Percentiles rank a stretch among this genome's conserved stretches.
Evolutionary conservation across 2,888 invertebrate species (phyloP).

Genomic region (Limnephilus rhombicus): DNA sequence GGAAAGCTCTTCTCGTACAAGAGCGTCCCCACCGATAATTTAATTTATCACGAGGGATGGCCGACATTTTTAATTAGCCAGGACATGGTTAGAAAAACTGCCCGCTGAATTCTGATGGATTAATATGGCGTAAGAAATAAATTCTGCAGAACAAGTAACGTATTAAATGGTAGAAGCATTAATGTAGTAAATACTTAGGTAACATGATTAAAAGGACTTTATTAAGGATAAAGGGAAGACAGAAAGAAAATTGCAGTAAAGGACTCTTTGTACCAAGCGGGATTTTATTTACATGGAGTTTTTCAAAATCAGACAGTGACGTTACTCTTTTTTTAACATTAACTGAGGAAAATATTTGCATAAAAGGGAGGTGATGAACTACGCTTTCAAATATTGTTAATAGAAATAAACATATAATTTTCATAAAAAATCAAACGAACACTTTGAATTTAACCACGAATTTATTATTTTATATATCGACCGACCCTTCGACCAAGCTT

Average conservation of each 20-base stretch:
- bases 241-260: background rate
- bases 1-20: slow-evolving; percentile 35
- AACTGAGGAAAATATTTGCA: too few relatives aligned
- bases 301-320: too few relatives aligned
- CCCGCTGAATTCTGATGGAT: background rate
- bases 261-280: background rate
- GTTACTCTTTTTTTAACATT: too few relatives aligned
- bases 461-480: too few relatives aligned
- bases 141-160: background rate
- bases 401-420: too few relatives aligned
- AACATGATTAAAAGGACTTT: background rate
- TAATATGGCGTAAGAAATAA: slow-evolving; percentile 4
- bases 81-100: slow-evolving; percentile 5
- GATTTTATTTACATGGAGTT: too few relatives aligned
- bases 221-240: background rate
- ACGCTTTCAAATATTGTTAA: too few relatives aligned
- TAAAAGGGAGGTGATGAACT: too few relatives aligned
- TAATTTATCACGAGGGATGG: slow-evolving; percentile 40
- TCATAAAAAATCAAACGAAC: too few relatives aligned
- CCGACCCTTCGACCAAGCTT: too few relatives aligned
- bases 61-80: slow-evolving; percentile 39
- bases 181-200: background rate
- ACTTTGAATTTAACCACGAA: too few relatives aligned
- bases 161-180: background rate
- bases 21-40: slow-evolving; percentile 2